Base-by-base conservation (phyloP, 2,113 vertebrate species). In the Aramus guarauna region DNA sequence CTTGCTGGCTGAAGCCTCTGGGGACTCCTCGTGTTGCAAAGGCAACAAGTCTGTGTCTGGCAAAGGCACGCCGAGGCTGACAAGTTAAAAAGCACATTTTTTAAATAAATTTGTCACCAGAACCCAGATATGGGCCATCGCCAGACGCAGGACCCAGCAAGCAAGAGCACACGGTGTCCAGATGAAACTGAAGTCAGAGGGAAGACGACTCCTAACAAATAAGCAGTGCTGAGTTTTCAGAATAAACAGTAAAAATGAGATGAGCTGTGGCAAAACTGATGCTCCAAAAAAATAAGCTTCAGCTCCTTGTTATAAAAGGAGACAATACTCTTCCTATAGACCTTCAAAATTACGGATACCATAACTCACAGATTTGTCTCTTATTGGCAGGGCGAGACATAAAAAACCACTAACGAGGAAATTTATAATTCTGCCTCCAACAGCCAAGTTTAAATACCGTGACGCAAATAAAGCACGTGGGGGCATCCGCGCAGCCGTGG, bases 321-420 rank as follows among this genome's bases (percentile, higher is more conserved):
- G 53, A 20, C 9, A 8, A 15, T 4, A 14, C 6, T 1, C 27
- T 36, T 32, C 53, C 37, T 48, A 8, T 1, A 15, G 43, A 7
- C 13, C 7, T 34, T 19, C 7, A 2, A 29, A 37, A 10, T 18
- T 22, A 36, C 1, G 19, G 48, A 1, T 23, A 59, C 11, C 3
- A 0, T 1, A 29, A 18, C 32, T 34, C 4, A 1, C 2, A 5
- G 26, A 27, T 12, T 36, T 16, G 36, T 12, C 39, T 8, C 4
- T 9, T 7, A 41, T 6, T 18, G 67, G 53, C 59, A 91, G 68
- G 43, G 29, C 1, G 36, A 81, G 64, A 27, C 88, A 52, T 24
- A 30, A 47, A 66, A 67, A 12, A 7, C 3, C 32, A 10, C 7
- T 4, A 5, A 16, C 1, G 58, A 81, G 74, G 47, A 64, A 48